Percentiles rank a stretch among this genome's conserved stretches.
phyloP scores from a whole-genome alignment of 2,113 vertebrate species.

The Vireo altiloquus region DNA sequence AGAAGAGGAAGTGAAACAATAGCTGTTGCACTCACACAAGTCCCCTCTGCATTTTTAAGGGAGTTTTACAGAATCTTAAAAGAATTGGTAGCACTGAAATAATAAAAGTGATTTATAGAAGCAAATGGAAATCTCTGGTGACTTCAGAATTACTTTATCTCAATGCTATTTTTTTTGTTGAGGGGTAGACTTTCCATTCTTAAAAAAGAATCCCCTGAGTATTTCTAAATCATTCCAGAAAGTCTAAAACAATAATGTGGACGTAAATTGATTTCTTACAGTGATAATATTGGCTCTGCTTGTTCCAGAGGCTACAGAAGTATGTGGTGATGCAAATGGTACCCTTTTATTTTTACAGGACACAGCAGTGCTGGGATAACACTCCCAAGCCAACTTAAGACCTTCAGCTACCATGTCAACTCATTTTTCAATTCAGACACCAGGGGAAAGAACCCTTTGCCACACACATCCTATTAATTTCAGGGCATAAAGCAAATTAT shows the following conservation, averaged over 20 bases:
- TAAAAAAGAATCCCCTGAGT: background rate
- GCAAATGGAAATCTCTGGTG: background rate
- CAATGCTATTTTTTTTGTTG: background rate
- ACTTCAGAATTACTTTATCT: constrained; percentile 2
- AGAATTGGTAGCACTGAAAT: background rate
- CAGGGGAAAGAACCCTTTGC: background rate
- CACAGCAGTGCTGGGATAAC: background rate
- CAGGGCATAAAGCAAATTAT: background rate
- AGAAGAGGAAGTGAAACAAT: constrained; percentile 27
- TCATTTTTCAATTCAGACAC: background rate
- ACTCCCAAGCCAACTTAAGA: background rate
- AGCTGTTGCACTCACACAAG: background rate
- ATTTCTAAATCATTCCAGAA: background rate
- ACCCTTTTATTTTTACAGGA: background rate
- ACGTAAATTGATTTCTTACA: background rate
- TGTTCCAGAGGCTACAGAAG: background rate
- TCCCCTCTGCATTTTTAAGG: background rate
- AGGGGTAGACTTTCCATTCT: background rate
- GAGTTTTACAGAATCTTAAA: background rate
- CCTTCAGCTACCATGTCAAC: background rate
- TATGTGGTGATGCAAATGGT: background rate
- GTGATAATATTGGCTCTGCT: background rate
- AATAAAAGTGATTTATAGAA: background rate
- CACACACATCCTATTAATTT: background rate
- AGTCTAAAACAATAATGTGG: background rate